phyloP scores from a whole-genome alignment of 2,888 invertebrate species.

The Ophion obscuratus region DNA sequence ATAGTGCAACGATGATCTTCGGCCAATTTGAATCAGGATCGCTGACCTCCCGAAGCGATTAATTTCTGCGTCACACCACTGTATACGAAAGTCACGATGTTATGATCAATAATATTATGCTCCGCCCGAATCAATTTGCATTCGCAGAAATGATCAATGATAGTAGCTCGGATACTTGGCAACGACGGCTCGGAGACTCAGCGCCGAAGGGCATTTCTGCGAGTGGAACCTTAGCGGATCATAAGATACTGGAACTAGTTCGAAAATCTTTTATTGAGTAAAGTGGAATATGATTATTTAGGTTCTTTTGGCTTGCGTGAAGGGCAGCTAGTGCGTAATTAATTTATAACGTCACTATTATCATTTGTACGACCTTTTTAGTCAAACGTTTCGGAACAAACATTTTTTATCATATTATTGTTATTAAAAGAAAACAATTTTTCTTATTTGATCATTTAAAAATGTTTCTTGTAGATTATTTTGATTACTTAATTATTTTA shows the following conservation, averaged over 20 bases:
- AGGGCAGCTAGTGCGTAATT: neutral
- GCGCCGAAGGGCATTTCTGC: conserved; percentile 34
- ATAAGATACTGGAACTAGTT: conserved; percentile 5
- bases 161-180: conserved; percentile 51
- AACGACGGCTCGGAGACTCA: conserved; percentile 52
- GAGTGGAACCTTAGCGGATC: conserved; percentile 11
- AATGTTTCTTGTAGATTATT: too few relatives aligned
- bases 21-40: conserved; percentile 63
- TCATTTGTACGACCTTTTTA: too few relatives aligned
- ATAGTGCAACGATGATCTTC: conserved; percentile 57
- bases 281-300: neutral
- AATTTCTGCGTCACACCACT: conserved; percentile 59
- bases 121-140: conserved; percentile 59
- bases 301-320: neutral
- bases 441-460: too few relatives aligned
- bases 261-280: conserved; percentile 11
- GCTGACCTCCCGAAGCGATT: conserved; percentile 61
- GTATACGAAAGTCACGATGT: conserved; percentile 43
- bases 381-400: too few relatives aligned
- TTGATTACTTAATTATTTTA: too few relatives aligned
- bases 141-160: conserved; percentile 66
- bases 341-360: neutral
- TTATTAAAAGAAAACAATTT: too few relatives aligned
- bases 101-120: conserved; percentile 62
- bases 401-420: too few relatives aligned